phyloP scores from a whole-genome alignment of 2,888 invertebrate species.

The Prenolepis imparis region DNA sequence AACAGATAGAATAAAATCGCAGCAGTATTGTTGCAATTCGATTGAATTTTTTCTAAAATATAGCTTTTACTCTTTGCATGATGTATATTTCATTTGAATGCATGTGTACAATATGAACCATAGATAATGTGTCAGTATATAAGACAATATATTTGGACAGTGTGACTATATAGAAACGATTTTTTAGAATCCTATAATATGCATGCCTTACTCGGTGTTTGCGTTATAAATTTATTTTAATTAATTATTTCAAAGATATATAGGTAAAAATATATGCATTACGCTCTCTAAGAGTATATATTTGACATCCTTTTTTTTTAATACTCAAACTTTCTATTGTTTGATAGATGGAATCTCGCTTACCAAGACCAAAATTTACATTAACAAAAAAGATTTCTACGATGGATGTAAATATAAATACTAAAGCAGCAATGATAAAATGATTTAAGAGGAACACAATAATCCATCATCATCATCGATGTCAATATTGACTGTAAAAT shows the following conservation, averaged over 20 bases:
- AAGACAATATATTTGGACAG: background rate
- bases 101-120: background rate
- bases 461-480: background rate
- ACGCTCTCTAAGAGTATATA: background rate
- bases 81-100: background rate
- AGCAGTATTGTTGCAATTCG: background rate
- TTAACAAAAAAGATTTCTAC: slow-evolving; percentile 74
- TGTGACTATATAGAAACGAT: background rate
- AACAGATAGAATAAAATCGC: no score
- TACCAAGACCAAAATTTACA: slow-evolving; percentile 84
- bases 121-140: background rate
- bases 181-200: background rate
- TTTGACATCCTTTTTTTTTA: background rate
- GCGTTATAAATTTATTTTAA: background rate
- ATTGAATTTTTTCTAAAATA: background rate
- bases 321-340: slow-evolving; percentile 7
- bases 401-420: slow-evolving; percentile 30
- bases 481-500: background rate
- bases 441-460: background rate
- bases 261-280: background rate
- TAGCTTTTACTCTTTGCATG: slow-evolving; percentile 6
- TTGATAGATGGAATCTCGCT: slow-evolving; percentile 87
- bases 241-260: background rate
- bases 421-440: slow-evolving; percentile 47
- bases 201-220: background rate